Evolutionary conservation across 2,797 vertebrate genomes (phyloP), one percentile per base, ranked within the genome.

Genomic region (Neosilurus mollespiculum): DNA sequence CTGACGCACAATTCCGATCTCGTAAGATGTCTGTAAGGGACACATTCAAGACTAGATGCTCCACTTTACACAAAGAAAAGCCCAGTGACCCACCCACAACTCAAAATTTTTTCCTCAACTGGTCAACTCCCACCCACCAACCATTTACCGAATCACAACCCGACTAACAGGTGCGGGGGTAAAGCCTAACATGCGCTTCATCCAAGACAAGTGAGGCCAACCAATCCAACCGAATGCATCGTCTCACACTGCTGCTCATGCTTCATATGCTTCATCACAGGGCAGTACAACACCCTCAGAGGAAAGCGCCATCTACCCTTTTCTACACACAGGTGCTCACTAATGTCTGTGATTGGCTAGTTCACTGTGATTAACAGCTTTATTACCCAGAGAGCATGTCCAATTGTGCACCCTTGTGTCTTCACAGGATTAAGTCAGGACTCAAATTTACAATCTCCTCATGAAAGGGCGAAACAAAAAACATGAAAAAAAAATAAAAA

Each of bases 1-100:
- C 94, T 99, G 97, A 8, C 97, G 96, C 67, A 99, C 97, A 0
- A 99, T 98, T 85, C 98, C 98, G 9, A 99, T 98, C 90, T 99
- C 98, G 83, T 99, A 97, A 61, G 92, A 88, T 0, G 94, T 92
- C 98, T 99, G 89, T 71, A 84, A 26, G 78, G 8, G 11, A 37
- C 77, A 30, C 37, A 69, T 53, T 77, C 3, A 67, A 1, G 18
- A 78, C 64, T 43, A 66, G 9, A 67, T 22, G 78, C 2, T 67
- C 53, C 3, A 75, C 16, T 53, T 0, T 7, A 15, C 43, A 37
- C 34, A 20, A 18, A 43, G 4, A 43, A 3, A 43, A 43, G 30
- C 30, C 30, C 30, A 30, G 30, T 30, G 30, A 2, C 30, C 30
- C 30, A 43, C 43, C 43, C 43, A 43, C 43, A 43, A 43, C 43